Percentiles rank a stretch among this genome's conserved stretches.
These are phyloP conservation scores for Geopemphigus sp. DNA, from an alignment of 1,140 invertebrate genomes.

Conservation along the genomic window DNA sequence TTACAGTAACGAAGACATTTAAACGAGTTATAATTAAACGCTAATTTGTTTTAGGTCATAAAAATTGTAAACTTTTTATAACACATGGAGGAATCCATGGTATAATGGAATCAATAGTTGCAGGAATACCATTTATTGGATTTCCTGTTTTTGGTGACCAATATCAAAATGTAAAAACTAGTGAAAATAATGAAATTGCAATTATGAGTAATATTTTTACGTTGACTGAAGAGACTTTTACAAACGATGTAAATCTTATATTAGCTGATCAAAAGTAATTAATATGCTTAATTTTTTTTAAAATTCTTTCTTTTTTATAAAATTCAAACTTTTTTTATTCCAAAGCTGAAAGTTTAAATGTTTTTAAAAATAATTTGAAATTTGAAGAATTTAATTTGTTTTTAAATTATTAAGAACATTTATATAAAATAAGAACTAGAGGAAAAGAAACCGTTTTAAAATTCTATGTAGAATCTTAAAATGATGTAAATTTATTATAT, in stretches of 20 bases:
- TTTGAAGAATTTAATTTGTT: no score
- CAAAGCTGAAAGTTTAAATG: no score
- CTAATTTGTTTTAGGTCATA: slow-evolving; percentile 55
- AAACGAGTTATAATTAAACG: background rate
- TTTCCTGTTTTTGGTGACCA: slow-evolving; percentile 59
- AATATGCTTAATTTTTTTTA: background rate
- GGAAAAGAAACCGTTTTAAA: no score
- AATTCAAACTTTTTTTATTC: no score
- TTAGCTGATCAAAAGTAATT: slow-evolving; percentile 20
- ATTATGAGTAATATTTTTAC: slow-evolving; percentile 16
- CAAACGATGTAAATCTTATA: background rate
- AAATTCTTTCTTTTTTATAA: no score
- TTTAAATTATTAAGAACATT: no score
- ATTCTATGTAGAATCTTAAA: no score
- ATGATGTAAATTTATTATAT: no score
- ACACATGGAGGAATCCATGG: slow-evolving; percentile 61
- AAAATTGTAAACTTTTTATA: slow-evolving; percentile 59
- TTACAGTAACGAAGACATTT: no score
- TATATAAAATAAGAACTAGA: no score
- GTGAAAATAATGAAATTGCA: slow-evolving; percentile 1
- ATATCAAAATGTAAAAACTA: slow-evolving; percentile 45
- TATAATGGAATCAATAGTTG: slow-evolving; percentile 58
- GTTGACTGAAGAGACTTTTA: slow-evolving; percentile 1
- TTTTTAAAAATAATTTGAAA: no score
- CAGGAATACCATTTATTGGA: slow-evolving; percentile 59